Conservation (phyloP, 1,140 invertebrate genomes). For the Bombus cullumanus region DNA sequence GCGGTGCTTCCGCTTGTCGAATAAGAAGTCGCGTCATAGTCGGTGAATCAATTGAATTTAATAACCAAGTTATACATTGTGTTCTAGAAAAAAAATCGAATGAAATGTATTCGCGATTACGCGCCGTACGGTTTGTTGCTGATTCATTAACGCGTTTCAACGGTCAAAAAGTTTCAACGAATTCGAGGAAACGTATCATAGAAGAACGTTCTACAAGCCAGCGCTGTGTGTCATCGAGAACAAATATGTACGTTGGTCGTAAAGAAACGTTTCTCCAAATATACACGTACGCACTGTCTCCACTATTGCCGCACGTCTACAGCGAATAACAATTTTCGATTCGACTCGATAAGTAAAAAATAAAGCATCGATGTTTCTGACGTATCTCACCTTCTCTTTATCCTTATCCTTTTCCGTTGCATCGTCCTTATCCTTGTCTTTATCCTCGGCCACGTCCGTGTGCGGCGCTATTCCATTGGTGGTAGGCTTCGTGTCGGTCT, state of each 20-base stretch:
- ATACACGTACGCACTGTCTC: no score
- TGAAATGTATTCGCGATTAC: constrained; percentile 1
- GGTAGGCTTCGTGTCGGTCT: constrained; percentile 87
- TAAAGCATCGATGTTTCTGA: neutral
- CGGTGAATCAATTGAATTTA: constrained; percentile 43
- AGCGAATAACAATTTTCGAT: neutral
- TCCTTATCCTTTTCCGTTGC: constrained; percentile 86
- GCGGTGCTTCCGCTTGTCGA: neutral
- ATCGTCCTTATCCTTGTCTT: constrained; percentile 87
- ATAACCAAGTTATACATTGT: constrained; percentile 2
- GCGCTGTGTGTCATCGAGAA: constrained; percentile 17
- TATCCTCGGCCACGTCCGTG: constrained; percentile 84
- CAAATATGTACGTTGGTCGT: neutral
- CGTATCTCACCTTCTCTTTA: constrained; percentile 62
- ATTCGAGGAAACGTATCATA: neutral
- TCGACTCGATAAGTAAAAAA: neutral
- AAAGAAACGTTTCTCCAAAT: neutral
- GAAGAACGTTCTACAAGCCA: neutral
- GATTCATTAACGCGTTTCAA: neutral
- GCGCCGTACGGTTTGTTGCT: neutral
- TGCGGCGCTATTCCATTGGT: constrained; percentile 88
- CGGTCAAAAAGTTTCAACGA: neutral
- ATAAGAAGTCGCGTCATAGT: neutral
- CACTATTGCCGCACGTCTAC: no score
- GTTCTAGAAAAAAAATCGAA: constrained; percentile 1